Conservation (phyloP, 2,113 vertebrate species). For the Xenopus borealis region DNA sequence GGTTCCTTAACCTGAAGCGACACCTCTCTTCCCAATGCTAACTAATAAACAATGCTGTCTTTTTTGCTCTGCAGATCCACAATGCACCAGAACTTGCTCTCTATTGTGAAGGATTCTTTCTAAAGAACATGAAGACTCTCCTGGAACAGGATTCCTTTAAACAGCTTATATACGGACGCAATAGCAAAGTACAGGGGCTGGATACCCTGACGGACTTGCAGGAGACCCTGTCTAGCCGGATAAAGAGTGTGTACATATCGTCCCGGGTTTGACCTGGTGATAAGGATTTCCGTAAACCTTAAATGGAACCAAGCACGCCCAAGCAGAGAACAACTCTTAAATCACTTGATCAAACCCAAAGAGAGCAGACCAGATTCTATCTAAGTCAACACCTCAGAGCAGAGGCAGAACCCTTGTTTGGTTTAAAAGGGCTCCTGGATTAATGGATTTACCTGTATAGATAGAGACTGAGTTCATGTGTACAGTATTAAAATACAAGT, state of each 20-base stretch:
- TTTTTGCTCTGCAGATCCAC: conserved; percentile 69
- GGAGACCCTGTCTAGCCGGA: conserved; percentile 71
- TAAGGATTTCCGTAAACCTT: background rate
- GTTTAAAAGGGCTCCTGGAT: background rate
- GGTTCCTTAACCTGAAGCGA: too few species aligned
- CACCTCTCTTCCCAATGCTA: too few species aligned
- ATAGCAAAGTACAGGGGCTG: conserved; percentile 75
- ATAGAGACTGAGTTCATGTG: conserved; percentile 3
- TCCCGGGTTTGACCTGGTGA: conserved; percentile 75
- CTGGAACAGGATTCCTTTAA: conserved; percentile 84
- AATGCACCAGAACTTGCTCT: conserved; percentile 79
- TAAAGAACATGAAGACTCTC: conserved; percentile 85
- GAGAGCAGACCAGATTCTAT: background rate
- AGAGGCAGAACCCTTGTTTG: background rate
- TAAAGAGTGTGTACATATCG: conserved; percentile 81
- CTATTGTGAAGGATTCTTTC: conserved; percentile 90
- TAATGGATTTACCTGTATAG: conserved; percentile 17
- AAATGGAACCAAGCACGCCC: background rate
- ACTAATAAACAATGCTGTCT: background rate
- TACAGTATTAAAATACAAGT: background rate
- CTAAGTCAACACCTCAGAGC: background rate
- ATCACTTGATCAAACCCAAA: background rate
- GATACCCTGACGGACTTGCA: conserved; percentile 84
- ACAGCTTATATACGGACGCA: conserved; percentile 75
- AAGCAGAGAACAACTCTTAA: background rate